phyloP scores from a whole-genome alignment of 1,140 invertebrate species.

The Eriosoma lanigerum region DNA sequence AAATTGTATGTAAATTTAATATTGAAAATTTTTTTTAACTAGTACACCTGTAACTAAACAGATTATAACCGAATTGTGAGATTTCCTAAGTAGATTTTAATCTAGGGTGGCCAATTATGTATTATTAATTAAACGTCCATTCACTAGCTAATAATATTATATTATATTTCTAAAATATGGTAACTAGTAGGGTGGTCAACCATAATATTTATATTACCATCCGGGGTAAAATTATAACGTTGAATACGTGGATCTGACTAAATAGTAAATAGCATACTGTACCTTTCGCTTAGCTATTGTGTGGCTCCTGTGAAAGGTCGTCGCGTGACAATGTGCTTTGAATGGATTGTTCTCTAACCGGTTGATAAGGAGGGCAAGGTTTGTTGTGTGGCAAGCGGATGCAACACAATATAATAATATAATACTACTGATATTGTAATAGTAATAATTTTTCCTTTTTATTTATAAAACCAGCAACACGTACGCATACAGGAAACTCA shows the following conservation, averaged over 20 bases:
- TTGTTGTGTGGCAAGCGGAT: background rate
- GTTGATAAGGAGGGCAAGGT: constrained; percentile 24
- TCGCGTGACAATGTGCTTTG: background rate
- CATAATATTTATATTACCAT: too few species aligned
- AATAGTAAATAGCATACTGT: too few species aligned
- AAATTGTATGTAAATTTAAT: too few species aligned
- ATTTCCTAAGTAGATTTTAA: too few species aligned
- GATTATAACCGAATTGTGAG: too few species aligned
- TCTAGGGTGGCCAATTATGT: background rate
- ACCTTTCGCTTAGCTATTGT: background rate
- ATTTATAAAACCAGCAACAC: constrained; percentile 7
- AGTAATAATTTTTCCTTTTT: background rate
- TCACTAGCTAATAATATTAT: too few species aligned
- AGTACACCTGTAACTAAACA: too few species aligned
- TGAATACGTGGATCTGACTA: background rate
- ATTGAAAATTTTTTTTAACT: too few species aligned
- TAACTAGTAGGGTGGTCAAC: too few species aligned
- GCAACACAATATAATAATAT: background rate
- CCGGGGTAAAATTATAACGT: too few species aligned
- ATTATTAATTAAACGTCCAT: background rate
- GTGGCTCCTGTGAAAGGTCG: constrained; percentile 1
- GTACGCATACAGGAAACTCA: background rate
- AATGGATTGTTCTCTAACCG: constrained; percentile 19
- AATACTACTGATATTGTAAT: background rate
- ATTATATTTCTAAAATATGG: too few species aligned